Evolutionary conservation across 1,140 invertebrate genomes (phyloP).

Genomic region (Leptoteleia sp.): DNA sequence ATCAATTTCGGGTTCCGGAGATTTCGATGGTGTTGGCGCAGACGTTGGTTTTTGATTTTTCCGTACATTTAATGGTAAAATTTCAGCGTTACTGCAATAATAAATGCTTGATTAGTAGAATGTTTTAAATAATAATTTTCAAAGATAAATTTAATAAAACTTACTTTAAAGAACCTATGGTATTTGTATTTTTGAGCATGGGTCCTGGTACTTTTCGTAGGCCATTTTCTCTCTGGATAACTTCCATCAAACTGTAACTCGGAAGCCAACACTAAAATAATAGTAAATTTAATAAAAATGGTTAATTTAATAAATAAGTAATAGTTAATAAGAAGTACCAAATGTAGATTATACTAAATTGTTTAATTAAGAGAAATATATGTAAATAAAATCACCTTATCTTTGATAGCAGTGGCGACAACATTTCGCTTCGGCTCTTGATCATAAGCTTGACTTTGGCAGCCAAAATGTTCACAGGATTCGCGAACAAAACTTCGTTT

Average conservation of each 20-base stretch:
- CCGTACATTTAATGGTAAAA: constrained; percentile 71
- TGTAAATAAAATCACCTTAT: constrained; percentile 80
- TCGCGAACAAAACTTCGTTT: constrained; percentile 95
- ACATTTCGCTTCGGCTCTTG: constrained; percentile 96
- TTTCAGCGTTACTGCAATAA: constrained; percentile 70
- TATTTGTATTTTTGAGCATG: constrained; percentile 79
- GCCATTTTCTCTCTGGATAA: constrained; percentile 89
- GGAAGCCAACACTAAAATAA: constrained; percentile 89
- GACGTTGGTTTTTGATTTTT: constrained; percentile 68
- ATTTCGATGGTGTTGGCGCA: constrained; percentile 52
- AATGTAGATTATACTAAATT: too few species aligned
- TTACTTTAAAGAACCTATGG: constrained; percentile 70
- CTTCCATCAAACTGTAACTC: constrained; percentile 90
- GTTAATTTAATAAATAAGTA: too few species aligned
- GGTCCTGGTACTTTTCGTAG: constrained; percentile 89
- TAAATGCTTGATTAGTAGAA: background rate
- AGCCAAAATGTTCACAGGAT: constrained; percentile 96
- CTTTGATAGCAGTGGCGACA: constrained; percentile 93
- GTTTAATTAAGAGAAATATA: too few species aligned
- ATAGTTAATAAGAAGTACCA: too few species aligned
- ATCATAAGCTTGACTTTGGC: constrained; percentile 95
- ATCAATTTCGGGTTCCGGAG: constrained; percentile 69
- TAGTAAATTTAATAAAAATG: too few species aligned
- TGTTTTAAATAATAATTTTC: background rate
- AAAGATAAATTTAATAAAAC: background rate